Conservation (phyloP, 2,113 vertebrate genomes). For the Lipotes vexillifer region DNA sequence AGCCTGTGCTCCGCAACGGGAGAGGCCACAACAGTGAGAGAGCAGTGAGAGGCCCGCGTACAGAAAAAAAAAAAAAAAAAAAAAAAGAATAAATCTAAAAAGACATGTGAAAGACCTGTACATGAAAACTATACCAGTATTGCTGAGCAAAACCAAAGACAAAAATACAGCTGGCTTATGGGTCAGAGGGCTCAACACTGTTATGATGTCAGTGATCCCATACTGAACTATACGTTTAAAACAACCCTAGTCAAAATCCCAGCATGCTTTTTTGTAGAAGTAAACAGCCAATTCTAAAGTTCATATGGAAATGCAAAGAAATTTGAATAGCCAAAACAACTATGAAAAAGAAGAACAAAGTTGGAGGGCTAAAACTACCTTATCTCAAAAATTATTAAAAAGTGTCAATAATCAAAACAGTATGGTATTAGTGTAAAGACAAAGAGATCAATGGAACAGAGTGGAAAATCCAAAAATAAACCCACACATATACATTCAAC, state of each 20-base stretch:
- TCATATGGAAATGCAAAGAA: not conserved
- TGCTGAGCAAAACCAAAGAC: not conserved
- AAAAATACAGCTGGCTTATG: not conserved
- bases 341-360: not conserved
- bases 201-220: not conserved
- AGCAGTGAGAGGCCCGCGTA: too few relatives aligned
- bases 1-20: too few relatives aligned
- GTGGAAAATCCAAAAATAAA: not conserved
- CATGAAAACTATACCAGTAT: not conserved
- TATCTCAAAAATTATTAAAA: not conserved
- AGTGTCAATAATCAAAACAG: not conserved
- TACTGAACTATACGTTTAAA: not conserved
- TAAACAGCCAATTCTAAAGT: not conserved
- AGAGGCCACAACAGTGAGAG: too few relatives aligned
- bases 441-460: not conserved
- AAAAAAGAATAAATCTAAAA: not conserved
- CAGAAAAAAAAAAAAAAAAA: too few relatives aligned
- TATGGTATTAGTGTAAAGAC: not conserved
- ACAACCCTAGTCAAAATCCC: not conserved
- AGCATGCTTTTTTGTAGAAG: not conserved
- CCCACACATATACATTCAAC: not conserved
- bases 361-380: not conserved
- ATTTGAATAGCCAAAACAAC: not conserved
- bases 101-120: not conserved
- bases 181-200: not conserved